Evolutionary conservation across 2,888 invertebrate genomes (phyloP).

Genomic region (Sinotaia quadrata): DNA sequence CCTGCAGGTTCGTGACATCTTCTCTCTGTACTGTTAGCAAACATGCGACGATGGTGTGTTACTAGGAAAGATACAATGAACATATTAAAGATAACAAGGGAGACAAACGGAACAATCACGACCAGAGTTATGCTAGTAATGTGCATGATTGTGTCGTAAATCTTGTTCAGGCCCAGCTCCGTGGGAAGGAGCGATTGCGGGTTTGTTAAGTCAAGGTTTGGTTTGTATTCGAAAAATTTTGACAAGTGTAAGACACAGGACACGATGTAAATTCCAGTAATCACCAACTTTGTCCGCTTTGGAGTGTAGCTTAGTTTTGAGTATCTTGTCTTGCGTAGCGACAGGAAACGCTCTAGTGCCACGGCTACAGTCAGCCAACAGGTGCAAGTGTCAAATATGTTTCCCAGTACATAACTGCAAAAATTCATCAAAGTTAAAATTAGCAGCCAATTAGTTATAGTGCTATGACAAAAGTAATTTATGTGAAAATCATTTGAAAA

Average conservation of each 20-base stretch:
- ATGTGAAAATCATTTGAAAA: too few relatives aligned
- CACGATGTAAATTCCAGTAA: constrained; percentile 37
- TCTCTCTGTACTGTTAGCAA: constrained; percentile 28
- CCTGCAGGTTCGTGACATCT: constrained; percentile 2
- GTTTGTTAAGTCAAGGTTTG: constrained; percentile 33
- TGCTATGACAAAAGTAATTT: too few relatives aligned
- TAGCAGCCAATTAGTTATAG: too few relatives aligned
- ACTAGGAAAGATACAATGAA: constrained; percentile 42
- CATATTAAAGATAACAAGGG: constrained; percentile 40
- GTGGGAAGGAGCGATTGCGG: constrained; percentile 18
- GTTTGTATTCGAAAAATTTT: constrained; percentile 42
- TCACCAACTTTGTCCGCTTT: constrained; percentile 36
- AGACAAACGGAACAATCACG: constrained; percentile 40
- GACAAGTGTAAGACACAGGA: constrained; percentile 42
- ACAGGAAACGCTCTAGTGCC: constrained; percentile 48
- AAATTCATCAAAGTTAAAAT: too few relatives aligned
- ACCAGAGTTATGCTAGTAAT: constrained; percentile 39
- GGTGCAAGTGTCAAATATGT: constrained; percentile 43
- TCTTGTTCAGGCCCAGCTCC: constrained; percentile 27
- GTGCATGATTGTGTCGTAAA: constrained; percentile 39
- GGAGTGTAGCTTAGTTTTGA: constrained; percentile 41
- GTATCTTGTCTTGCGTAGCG: constrained; percentile 43
- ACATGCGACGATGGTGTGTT: constrained; percentile 37
- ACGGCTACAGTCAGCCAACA: constrained; percentile 52
- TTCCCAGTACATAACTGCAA: constrained; percentile 42